Conservation (phyloP, 2,888 invertebrate species). For the Choreutis nemorana region DNA sequence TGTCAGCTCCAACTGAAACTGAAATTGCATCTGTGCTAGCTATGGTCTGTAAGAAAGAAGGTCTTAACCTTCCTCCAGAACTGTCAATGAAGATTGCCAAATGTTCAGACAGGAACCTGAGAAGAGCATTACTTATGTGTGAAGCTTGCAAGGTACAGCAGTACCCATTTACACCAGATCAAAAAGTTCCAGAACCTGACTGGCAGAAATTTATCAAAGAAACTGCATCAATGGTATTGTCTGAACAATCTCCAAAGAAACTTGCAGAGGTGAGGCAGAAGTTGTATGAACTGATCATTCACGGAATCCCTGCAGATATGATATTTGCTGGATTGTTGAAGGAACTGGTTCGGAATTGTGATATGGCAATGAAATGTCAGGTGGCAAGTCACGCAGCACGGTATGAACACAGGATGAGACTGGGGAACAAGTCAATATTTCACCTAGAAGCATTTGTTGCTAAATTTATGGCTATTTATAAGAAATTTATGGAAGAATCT, state of each 20-base stretch:
- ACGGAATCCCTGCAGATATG: conserved; percentile 91
- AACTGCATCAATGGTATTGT: conserved; percentile 85
- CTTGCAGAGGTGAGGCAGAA: conserved; percentile 85
- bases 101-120: conserved; percentile 85
- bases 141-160: conserved; percentile 94
- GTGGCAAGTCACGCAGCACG: conserved; percentile 86
- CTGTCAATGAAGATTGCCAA: conserved; percentile 80
- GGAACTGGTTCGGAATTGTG: conserved; percentile 88
- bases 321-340: conserved; percentile 89
- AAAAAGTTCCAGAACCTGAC: conserved; percentile 87
- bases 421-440: conserved; percentile 94
- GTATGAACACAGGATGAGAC: conserved; percentile 91
- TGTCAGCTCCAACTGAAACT: conserved; percentile 83
- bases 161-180: conserved; percentile 83
- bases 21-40: conserved; percentile 77
- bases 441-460: conserved; percentile 98
- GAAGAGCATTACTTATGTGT: conserved; percentile 91
- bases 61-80: conserved; percentile 76
- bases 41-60: conserved; percentile 81
- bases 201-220: conserved; percentile 91
- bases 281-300: conserved; percentile 91
- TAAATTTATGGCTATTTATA: conserved; percentile 94
- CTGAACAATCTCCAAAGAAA: conserved; percentile 87
- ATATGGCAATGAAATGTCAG: conserved; percentile 86
- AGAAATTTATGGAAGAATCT: conserved; percentile 82